Evolutionary conservation across 2,797 vertebrate species (phyloP).

Genomic region (Rhadinocentrus ornatus): DNA sequence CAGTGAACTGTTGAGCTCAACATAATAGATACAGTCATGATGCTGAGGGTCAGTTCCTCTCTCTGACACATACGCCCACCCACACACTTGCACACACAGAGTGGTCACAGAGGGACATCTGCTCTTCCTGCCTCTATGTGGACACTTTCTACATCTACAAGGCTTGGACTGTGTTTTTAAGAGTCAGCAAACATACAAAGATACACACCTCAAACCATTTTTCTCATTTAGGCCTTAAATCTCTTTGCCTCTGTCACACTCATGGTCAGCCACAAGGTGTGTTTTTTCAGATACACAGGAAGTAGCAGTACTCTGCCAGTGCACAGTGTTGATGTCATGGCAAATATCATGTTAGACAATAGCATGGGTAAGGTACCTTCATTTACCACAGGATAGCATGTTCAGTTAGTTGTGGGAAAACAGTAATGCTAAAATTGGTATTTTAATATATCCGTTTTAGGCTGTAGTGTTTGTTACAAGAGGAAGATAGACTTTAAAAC

Average conservation of each 20-base stretch:
- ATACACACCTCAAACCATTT: constrained; percentile 34
- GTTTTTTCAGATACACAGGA: constrained; percentile 76
- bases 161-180: constrained; percentile 43
- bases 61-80: constrained; percentile 35
- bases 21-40: constrained; percentile 76
- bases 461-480: constrained; percentile 49
- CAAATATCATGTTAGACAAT: constrained; percentile 66
- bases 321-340: constrained; percentile 58
- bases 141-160: constrained; percentile 64
- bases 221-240: constrained; percentile 20
- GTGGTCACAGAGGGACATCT: constrained; percentile 69
- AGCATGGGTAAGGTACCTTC: constrained; percentile 36
- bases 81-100: constrained; percentile 34
- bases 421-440: constrained; percentile 23
- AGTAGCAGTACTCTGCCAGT: constrained; percentile 57
- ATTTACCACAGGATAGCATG: constrained; percentile 14
- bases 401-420: constrained; percentile 29
- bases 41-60: constrained; percentile 66
- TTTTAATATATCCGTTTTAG: constrained; percentile 33
- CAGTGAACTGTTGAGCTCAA: constrained; percentile 52
- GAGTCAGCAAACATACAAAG: constrained; percentile 55
- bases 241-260: constrained; percentile 21
- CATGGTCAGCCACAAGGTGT: constrained; percentile 56
- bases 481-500: constrained; percentile 72
- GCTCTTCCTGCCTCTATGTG: constrained; percentile 77